Percentiles rank a stretch among this genome's conserved stretches.
These are phyloP conservation scores for Schizopygopsis pylzovi DNA, from an alignment of 2,797 vertebrate species.

Conservation along the genomic window DNA sequence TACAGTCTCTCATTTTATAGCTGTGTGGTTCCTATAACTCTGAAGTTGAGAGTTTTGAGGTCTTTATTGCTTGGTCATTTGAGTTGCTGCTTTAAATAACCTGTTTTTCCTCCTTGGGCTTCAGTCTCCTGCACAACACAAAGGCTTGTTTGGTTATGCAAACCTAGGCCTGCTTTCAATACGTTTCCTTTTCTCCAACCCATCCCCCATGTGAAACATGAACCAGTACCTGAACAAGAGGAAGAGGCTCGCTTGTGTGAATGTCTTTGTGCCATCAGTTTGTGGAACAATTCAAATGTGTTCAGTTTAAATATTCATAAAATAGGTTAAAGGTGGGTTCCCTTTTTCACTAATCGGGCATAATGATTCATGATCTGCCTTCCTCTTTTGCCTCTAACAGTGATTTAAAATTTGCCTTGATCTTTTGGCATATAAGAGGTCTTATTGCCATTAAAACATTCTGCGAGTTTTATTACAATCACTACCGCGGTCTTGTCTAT, in stretches of 20 bases:
- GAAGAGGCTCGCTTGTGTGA: not conserved
- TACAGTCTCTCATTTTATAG: not conserved
- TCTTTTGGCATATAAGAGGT: no score
- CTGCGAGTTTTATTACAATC: no score
- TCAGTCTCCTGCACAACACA: not conserved
- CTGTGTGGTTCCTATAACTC: not conserved
- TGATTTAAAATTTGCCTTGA: no score
- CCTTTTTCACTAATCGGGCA: not conserved
- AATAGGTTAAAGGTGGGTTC: not conserved
- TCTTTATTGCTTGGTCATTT: not conserved
- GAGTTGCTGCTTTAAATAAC: not conserved
- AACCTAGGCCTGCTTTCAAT: conserved; percentile 6
- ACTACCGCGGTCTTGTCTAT: no score
- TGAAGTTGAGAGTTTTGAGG: not conserved
- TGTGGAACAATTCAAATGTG: not conserved
- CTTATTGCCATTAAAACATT: no score
- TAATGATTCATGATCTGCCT: not conserved
- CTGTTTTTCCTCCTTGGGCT: not conserved
- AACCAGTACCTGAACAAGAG: not conserved
- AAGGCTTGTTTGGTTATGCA: conserved; percentile 35
- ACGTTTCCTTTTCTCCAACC: not conserved
- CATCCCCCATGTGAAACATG: not conserved
- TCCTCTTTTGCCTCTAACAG: not conserved
- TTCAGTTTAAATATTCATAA: not conserved
- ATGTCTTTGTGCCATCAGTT: not conserved